Base-by-base conservation (phyloP, 2,888 invertebrate genomes). In the Drosophila borborema region DNA sequence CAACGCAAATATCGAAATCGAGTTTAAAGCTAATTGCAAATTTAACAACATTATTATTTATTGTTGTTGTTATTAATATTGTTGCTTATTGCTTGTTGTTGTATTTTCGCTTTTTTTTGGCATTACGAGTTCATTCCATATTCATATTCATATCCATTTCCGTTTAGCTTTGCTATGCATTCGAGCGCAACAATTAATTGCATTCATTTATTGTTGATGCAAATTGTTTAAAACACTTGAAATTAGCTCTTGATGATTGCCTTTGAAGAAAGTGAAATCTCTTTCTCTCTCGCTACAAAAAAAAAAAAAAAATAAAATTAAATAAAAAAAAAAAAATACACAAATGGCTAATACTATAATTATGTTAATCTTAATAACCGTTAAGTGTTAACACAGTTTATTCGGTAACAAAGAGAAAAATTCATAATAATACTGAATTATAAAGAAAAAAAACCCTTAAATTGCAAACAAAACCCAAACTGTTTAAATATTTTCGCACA, bases 121-220 rank as follows among this genome's bases (percentile, higher is more conserved):
- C 58, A 62, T 64, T 64, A 64, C 38, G 64, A 18, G 20, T 43
- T 74, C 62, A 43, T 41, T 76, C 66, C 62, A 54, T 54, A 46
- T 64, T 72, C 59, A 34, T 45, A 45, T 45, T 23, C 23, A 5
- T 1, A 64, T 80, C 60, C 81, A 88, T 85, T 85, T 89, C 85
- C 85, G 85, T 86, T 85, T 64, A 65, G 56, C 64, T 74, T 84
- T 45, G 20, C 56, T 40, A 71, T 60, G 83, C 90, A 82, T 67
- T 90, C 75, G 81, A 88, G 89, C 83, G 86, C 68, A 90, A 80
- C 87, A 90, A 80, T 86, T 85, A 89, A 88, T 81, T 82, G 81
- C 76, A 28, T 54, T 41, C 28, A 28, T 20, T 55, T 55, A 38
- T 61, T 59, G 59, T 61, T 59, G 54, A 83, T 74, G 81, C 86